Evolutionary conservation across 2,797 vertebrate genomes (phyloP).

Genomic region (Gymnothorax reevesii): DNA sequence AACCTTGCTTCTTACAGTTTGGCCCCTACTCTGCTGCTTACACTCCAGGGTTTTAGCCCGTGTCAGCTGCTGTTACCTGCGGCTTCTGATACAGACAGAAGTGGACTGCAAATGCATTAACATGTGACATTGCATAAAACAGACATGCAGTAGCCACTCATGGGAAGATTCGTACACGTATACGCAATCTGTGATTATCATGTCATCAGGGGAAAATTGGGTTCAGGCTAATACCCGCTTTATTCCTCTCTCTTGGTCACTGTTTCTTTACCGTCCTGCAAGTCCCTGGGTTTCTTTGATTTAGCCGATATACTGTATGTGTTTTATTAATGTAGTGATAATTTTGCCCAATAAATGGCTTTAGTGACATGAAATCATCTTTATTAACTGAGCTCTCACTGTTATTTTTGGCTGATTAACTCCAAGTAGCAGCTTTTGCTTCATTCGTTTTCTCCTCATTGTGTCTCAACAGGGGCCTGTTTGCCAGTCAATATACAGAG

Average conservation of each 20-base stretch:
- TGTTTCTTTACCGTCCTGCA: background rate
- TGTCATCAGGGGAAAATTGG: background rate
- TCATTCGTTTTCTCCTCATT: slow-evolving; percentile 42
- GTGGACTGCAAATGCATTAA: background rate
- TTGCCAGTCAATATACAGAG: slow-evolving; percentile 84
- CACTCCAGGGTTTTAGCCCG: background rate
- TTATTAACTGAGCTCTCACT: background rate
- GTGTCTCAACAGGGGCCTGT: slow-evolving; percentile 76
- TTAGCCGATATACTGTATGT: background rate
- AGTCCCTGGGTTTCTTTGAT: background rate
- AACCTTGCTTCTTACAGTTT: background rate
- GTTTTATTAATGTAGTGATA: background rate
- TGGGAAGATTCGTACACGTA: slow-evolving; percentile 18
- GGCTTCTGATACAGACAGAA: background rate
- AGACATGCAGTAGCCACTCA: slow-evolving; percentile 11
- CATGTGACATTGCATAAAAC: background rate
- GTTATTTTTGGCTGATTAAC: background rate
- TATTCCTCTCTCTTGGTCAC: background rate
- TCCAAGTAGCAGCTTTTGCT: background rate
- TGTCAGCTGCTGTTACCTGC: background rate
- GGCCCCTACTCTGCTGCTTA: background rate
- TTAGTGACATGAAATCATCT: background rate
- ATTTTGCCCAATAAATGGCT: background rate
- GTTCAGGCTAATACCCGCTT: too few species aligned
- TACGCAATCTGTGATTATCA: background rate